Evolutionary conservation across 2,113 vertebrate species (phyloP), one percentile per base, ranked within the genome.

Genomic region (Hylia prasina): DNA sequence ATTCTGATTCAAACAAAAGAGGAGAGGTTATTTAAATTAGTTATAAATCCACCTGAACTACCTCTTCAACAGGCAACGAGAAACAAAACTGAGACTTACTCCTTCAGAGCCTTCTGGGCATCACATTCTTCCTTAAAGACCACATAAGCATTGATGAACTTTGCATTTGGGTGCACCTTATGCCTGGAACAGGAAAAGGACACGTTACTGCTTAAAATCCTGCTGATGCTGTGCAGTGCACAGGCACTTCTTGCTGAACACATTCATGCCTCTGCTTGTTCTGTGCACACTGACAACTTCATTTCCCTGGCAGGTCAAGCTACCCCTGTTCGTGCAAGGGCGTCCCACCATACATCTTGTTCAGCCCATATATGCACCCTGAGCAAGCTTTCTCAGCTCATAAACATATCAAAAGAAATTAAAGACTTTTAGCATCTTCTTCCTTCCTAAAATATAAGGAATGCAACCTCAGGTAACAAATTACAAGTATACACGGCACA

Each of bases 131-230:
- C 98, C 66, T 98, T 98, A 90, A 99, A 99, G n/a, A 99, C 99
- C 11, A 99, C 87, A 3, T 99, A 99, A 23, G 99, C 99, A 18
- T 99, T 99, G 33, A 99, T 35, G 27, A 97, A 99, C 71, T 98
- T 98, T 31, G 96, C 98, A 58, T 98, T 98, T 1, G 99, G 98
- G 86, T 99, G 99, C 72, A 98, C 45, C 95, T 99, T 98, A 35
- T 97, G 98, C 84, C 99, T 99, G 93, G 7, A 83, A 85, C 2
- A 23, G 35, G 45, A 48, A 91, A 47, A 45, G 53, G 73, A n/a
- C 12, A 5, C 3, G 0, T 56, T 18, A 11, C 16, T 50, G 25
- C 40, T 63, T 24, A 69, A 69, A 80, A 28, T 17, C 37, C 48
- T 40, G 69, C 25, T n/a, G 57, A 33, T 25, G 23, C 24, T 10